Conservation (phyloP, 2,113 vertebrate species). For the Toxotes chatareus region DNA sequence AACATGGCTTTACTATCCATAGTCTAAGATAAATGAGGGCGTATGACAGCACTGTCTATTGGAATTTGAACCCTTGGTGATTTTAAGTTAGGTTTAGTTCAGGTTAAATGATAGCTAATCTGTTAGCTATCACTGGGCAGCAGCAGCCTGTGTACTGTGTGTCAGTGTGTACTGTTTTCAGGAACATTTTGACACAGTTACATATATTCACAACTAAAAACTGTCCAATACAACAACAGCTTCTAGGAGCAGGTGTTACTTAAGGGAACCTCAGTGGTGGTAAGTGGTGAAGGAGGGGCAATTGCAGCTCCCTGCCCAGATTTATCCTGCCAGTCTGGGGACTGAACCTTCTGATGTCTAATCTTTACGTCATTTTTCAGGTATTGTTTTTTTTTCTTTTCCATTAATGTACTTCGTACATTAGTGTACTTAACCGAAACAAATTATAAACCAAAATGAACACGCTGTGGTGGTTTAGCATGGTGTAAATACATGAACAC, state of each 20-base stretch:
- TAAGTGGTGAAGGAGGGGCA: not conserved
- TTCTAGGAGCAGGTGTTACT: slow-evolving; percentile 7
- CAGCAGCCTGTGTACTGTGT: not conserved
- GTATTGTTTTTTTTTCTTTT: not conserved
- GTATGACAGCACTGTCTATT: too few species aligned
- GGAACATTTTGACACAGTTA: not conserved
- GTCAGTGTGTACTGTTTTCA: not conserved
- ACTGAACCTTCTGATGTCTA: not conserved
- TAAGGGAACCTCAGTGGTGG: too few species aligned
- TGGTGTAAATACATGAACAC: not conserved
- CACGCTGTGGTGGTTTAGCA: not conserved
- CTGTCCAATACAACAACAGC: slow-evolving; percentile 21
- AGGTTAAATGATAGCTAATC: too few species aligned
- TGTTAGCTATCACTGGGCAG: too few species aligned
- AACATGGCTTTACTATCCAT: too few species aligned
- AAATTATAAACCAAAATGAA: slow-evolving; percentile 2
- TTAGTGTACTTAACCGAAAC: not conserved
- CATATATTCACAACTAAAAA: not conserved
- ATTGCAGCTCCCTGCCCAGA: not conserved
- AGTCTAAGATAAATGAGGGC: too few species aligned
- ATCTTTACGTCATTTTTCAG: not conserved
- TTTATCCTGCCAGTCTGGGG: slow-evolving; percentile 12
- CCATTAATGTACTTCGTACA: not conserved
- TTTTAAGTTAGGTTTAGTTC: too few species aligned
- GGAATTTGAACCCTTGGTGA: too few species aligned